phyloP scores from a whole-genome alignment of 2,888 invertebrate species.

The Zygaena filipendulae region DNA sequence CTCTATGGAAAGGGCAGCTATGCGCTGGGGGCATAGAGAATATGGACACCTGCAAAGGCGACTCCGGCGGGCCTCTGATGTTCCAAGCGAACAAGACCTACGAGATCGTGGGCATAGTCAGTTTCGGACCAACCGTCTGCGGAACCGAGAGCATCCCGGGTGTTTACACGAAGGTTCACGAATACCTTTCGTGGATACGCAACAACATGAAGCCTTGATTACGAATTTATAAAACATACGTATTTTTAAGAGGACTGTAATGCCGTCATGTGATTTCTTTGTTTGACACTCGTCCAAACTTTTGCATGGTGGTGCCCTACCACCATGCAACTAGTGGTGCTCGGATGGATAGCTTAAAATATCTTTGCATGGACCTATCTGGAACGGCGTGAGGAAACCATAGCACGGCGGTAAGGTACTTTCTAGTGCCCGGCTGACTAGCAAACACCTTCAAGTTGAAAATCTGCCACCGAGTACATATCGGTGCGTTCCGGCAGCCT shows the following conservation, averaged over 20 bases:
- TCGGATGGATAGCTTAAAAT: no score
- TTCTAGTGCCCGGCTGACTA: no score
- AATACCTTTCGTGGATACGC: slow-evolving; percentile 70
- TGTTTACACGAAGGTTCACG: slow-evolving; percentile 70
- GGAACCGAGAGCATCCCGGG: slow-evolving; percentile 69
- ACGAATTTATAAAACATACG: background rate
- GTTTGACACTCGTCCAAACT: no score
- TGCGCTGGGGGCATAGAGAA: slow-evolving; percentile 70
- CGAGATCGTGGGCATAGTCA: slow-evolving; percentile 65
- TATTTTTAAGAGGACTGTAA: background rate
- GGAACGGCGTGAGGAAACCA: no score
- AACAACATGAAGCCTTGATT: slow-evolving; percentile 23
- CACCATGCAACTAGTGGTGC: no score
- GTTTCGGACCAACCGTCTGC: slow-evolving; percentile 71
- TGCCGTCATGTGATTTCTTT: no score
- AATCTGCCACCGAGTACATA: no score
- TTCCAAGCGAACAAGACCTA: slow-evolving; percentile 23
- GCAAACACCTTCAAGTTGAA: no score
- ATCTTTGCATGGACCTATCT: no score
- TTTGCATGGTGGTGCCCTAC: no score
- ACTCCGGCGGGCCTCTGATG: slow-evolving; percentile 74
- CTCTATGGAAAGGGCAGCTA: slow-evolving; percentile 33
- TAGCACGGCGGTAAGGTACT: no score
- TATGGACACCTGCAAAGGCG: slow-evolving; percentile 71
- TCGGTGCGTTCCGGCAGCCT: no score